phyloP scores from a whole-genome alignment of 2,888 invertebrate species.

The Eremobia ochroleuca region DNA sequence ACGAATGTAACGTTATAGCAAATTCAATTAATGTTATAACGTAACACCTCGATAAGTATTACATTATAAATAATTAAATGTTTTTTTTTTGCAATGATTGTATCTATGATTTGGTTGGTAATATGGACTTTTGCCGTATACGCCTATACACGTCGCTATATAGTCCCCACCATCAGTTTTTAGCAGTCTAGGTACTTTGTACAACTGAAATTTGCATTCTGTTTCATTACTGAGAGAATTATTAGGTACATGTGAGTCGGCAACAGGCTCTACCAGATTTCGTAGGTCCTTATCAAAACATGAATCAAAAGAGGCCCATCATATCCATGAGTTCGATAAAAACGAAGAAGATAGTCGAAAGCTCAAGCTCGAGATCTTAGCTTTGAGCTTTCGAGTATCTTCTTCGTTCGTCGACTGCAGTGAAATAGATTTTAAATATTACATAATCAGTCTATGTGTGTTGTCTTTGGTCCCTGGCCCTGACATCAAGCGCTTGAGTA shows the following conservation, averaged over 20 bases:
- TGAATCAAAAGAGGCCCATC: not conserved
- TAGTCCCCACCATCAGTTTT: not conserved
- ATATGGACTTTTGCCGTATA: not conserved
- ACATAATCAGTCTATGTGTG: not conserved
- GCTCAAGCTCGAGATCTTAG: no score
- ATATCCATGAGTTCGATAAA: not conserved
- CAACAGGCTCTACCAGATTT: not conserved
- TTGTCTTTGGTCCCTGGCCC: no score
- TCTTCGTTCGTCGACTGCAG: not conserved
- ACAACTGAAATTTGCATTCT: not conserved
- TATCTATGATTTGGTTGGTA: not conserved
- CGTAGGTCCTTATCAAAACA: not conserved
- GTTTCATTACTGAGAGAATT: not conserved
- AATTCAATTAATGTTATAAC: slow-evolving; percentile 37
- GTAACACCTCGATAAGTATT: slow-evolving; percentile 24
- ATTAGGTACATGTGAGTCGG: no score
- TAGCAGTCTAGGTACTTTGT: not conserved
- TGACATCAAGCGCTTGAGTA: no score
- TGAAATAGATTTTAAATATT: not conserved
- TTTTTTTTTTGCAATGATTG: slow-evolving; percentile 9
- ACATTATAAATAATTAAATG: not conserved
- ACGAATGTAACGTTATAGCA: slow-evolving; percentile 15
- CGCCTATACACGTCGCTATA: no score
- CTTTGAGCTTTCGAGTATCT: no score
- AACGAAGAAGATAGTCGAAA: not conserved